Percentiles rank a stretch among this genome's conserved stretches.
Conservation (phyloP, 1,140 invertebrate genomes). For the Trichonephila inaurata region DNA sequence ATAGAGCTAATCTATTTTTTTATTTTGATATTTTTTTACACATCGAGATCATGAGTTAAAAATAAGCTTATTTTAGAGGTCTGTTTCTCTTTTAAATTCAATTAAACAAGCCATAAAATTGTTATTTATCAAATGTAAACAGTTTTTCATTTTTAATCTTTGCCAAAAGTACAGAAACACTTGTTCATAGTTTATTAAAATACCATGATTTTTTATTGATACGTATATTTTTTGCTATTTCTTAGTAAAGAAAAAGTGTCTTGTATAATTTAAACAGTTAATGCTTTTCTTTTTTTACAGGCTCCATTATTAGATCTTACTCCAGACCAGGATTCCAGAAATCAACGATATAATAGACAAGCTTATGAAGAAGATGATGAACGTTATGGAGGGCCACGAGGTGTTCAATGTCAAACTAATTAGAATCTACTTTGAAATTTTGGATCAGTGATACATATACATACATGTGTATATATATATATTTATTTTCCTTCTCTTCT, state of each 20-base stretch:
- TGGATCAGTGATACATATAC: conserved; percentile 46
- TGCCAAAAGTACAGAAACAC: background rate
- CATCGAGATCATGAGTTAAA: no score
- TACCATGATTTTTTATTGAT: no score
- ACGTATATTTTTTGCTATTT: no score
- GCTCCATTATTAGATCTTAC: conserved; percentile 85
- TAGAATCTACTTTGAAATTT: conserved; percentile 81
- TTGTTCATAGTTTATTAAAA: background rate
- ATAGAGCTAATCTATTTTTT: no score
- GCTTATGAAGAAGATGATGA: conserved; percentile 89
- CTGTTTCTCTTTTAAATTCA: no score
- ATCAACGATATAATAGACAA: conserved; percentile 80
- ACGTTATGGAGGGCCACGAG: conserved; percentile 85
- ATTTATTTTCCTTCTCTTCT: conserved; percentile 50
- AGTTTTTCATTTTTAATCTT: no score
- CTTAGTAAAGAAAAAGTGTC: no score
- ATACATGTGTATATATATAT: conserved; percentile 66
- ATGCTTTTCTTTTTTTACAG: conserved; percentile 52
- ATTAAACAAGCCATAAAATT: no score
- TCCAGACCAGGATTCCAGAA: conserved; percentile 85
- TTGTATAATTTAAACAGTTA: no score
- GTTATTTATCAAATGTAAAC: no score
- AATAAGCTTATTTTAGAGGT: no score
- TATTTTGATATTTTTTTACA: no score
- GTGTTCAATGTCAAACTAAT: conserved; percentile 93